Base-by-base conservation (phyloP, 2,113 vertebrate species). In the Sinocyclocheilus anophthalmus region DNA sequence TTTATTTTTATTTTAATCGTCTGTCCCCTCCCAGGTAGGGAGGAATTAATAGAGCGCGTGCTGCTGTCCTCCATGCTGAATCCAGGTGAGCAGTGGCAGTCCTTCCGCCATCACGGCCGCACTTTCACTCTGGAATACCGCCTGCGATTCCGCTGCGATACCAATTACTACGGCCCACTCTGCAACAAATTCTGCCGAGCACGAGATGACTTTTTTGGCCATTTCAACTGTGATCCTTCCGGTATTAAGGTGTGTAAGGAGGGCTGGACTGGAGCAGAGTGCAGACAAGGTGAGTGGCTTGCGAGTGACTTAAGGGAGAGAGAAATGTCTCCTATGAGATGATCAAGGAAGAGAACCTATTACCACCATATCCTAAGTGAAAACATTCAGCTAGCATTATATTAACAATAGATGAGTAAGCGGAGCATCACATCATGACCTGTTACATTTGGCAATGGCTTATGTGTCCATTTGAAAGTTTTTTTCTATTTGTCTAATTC, bases 211-310 rank as follows among this genome's bases (percentile, higher is more conserved):
- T 97, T 95, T 87, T 95, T 93, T 1, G 94, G 96, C 26, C 94
- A 97, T 91, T 92, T 96, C 83, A 91, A 87, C 93, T 97, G 96
- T 22, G 96, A 96, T 39, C 86, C 85, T 5, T 91, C 87, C 0
- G 96, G 96, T 89, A 95, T 91, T 76, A 97, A 97, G 83, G 91
- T 95, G 89, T 96, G 96, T 90, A 95, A 95, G 81, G 95, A 96
- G 1, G 96, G 96, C 80, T 94, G 95, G 94, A 94, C 88, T 0
- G 93, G 93, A 26, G 87, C 88, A 7, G 92, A 93, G 85, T 95
- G 94, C 63, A 90, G 14, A 73, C 86, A 90, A n/a, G 94, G 95
- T 95, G 30, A 90, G 90, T 42, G n/a, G n/a, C 45, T 5, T 33
- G 30, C 3, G 12, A 76, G 48, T 24, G 42, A 48, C 22, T 76